These are phyloP conservation scores for Drosophila mercatorum DNA, from an alignment of 2,888 invertebrate genomes.

Conservation along the genomic window DNA sequence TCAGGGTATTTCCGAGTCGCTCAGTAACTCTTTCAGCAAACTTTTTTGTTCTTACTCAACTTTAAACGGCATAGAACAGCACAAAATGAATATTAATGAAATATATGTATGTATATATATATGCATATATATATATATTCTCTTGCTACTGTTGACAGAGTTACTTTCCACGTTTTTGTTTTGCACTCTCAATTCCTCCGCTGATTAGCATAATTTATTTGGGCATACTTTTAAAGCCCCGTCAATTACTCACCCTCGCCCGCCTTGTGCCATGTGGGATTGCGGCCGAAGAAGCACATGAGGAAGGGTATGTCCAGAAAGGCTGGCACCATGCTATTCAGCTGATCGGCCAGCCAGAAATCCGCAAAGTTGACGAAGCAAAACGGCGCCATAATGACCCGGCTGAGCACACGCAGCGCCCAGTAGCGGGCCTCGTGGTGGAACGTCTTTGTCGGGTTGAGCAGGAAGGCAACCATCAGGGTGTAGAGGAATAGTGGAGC, in stretches of 20 bases:
- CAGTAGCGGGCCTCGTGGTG: slow-evolving; percentile 91
- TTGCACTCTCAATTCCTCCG: neutral
- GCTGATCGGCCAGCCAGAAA: slow-evolving; percentile 94
- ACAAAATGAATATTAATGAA: slow-evolving; percentile 7
- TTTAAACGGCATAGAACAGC: neutral
- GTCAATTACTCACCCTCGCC: slow-evolving; percentile 72
- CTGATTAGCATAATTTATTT: slow-evolving; percentile 2
- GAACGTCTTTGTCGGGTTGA: slow-evolving; percentile 91
- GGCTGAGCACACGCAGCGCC: slow-evolving; percentile 87
- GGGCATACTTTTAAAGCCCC: neutral
- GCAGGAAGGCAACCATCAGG: slow-evolving; percentile 88
- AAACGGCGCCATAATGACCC: slow-evolving; percentile 90
- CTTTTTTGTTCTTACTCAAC: neutral
- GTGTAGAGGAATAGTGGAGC: slow-evolving; percentile 90
- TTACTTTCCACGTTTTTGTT: neutral
- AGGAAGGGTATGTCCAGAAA: slow-evolving; percentile 92
- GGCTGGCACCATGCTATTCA: slow-evolving; percentile 91
- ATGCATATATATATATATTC: too few species aligned
- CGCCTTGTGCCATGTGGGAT: slow-evolving; percentile 86
- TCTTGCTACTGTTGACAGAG: neutral
- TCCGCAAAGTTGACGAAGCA: slow-evolving; percentile 92
- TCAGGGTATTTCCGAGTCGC: neutral
- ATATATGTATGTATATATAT: neutral
- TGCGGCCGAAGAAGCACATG: slow-evolving; percentile 90
- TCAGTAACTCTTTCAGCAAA: neutral